Base-by-base conservation (phyloP, 2,113 vertebrate species). In the Buteo buteo region DNA sequence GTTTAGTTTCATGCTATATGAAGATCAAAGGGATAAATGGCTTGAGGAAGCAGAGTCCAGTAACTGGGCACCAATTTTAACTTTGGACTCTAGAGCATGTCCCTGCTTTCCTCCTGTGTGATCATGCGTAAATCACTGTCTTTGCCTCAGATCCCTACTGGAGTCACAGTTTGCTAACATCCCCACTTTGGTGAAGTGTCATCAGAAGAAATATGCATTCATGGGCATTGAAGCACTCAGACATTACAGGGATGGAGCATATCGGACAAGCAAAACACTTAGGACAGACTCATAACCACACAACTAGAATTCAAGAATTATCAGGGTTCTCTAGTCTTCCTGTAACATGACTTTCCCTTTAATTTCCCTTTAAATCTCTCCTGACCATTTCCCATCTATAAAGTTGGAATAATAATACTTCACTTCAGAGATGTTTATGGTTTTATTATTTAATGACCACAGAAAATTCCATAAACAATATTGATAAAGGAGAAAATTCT, bases 111-210 rank as follows among this genome's bases (percentile, higher is more conserved):
- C 2, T 65, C 61, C 67, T 57, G 34, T 6, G 7, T 32, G 34
- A 70, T n/a, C 22, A 50, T 5, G 14, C 0, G 0, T 18, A 40
- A 83, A 67, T 50, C 40, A 71, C n/a, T 14, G 22, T 14, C 36
- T 81, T 52, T 71, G 69, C 19, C 25, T 81, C 54, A 70, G 28
- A 70, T 42, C 32, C 34, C 16, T 5, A 1, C 0, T 26, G n/a
- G 10, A 78, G 29, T 44, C 1, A 52, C 25, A 82, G 58, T 12
- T 49, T 72, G 59, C 34, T 50, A 50, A 78, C 17, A 44, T 7
- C 18, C 22, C 47, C 21, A 45, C 14, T 29, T 40, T 14, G 5
- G 36, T 9, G 20, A 84, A 20, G 11, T 19, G 32, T 9, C 54
- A 65, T 36, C 50, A 84, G 64, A 70, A 58, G 40, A 86, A 22